A percentile compares a stretch with the other conserved stretches of the same genome.
phyloP scores from a whole-genome alignment of 2,888 invertebrate genomes.

The Corythucha ciliata region DNA sequence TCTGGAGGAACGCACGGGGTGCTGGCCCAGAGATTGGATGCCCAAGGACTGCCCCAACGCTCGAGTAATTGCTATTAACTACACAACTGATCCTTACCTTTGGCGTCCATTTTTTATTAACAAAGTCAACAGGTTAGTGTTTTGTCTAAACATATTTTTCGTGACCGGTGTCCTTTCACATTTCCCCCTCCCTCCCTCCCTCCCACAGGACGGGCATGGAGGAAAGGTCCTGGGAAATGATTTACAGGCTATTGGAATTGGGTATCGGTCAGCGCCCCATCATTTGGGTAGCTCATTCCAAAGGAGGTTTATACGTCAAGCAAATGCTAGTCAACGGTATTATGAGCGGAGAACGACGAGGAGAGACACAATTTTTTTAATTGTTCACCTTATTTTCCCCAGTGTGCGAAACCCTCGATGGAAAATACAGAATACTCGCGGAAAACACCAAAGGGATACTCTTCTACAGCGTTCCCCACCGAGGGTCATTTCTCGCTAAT shows the following conservation, averaged over 20 bases:
- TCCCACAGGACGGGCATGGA: constrained; percentile 50
- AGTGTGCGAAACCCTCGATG: constrained; percentile 47
- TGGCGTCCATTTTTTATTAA: constrained; percentile 56
- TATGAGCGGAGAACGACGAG: neutral
- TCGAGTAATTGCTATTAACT: constrained; percentile 70
- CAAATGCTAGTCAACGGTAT: constrained; percentile 65
- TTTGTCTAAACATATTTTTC: neutral
- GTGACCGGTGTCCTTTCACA: neutral
- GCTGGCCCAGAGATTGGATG: constrained; percentile 85
- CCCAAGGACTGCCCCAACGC: constrained; percentile 65
- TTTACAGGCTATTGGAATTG: constrained; percentile 53
- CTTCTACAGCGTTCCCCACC: constrained; percentile 82
- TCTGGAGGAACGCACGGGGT: constrained; percentile 41
- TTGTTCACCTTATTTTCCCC: constrained; percentile 6
- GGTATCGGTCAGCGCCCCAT: constrained; percentile 65
- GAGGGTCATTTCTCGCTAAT: constrained; percentile 68
- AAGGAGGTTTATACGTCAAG: constrained; percentile 79
- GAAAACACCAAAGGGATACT: constrained; percentile 55
- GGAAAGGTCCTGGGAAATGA: constrained; percentile 62
- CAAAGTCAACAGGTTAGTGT: neutral
- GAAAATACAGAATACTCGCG: constrained; percentile 44
- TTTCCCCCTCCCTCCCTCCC: neutral
- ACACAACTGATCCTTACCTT: constrained; percentile 66
- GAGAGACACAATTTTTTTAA: neutral
- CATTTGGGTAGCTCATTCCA: constrained; percentile 78